These are phyloP conservation scores for Philereme vetulata DNA, from an alignment of 2,888 invertebrate genomes.

Conservation along the genomic window DNA sequence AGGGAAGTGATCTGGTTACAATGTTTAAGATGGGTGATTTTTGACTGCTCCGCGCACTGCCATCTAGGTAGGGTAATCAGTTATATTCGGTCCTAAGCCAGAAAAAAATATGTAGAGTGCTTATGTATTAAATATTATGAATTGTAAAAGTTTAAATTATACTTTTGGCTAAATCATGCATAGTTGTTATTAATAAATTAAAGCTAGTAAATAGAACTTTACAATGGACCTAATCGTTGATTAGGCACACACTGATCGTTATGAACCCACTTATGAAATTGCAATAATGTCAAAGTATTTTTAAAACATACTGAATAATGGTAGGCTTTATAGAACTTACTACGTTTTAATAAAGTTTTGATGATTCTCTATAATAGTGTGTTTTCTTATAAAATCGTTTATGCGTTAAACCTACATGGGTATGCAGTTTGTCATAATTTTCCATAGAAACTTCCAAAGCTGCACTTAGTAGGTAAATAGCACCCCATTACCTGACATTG, in stretches of 20 bases:
- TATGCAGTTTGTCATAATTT: too few species aligned
- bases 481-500: too few species aligned
- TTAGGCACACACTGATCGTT: conserved; percentile 31
- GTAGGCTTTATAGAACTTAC: conserved; percentile 34
- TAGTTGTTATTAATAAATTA: not conserved
- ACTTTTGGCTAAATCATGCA: conserved; percentile 7
- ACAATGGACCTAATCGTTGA: conserved; percentile 39
- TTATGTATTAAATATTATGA: not conserved
- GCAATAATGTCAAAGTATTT: conserved; percentile 39
- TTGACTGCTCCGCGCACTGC: too few species aligned
- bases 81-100: too few species aligned
- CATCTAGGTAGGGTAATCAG: too few species aligned
- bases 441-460: too few species aligned
- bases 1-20: too few species aligned
- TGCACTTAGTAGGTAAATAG: too few species aligned
- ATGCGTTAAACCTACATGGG: too few species aligned
- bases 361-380: conserved; percentile 25
- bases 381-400: not conserved
- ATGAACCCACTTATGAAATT: conserved; percentile 40
- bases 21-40: too few species aligned
- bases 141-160: not conserved
- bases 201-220: conserved; percentile 7
- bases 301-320: conserved; percentile 33
- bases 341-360: conserved; percentile 42
- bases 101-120: too few species aligned